These are phyloP conservation scores for Theodoxus fluviatilis DNA, from an alignment of 2,888 invertebrate genomes.

Conservation along the genomic window DNA sequence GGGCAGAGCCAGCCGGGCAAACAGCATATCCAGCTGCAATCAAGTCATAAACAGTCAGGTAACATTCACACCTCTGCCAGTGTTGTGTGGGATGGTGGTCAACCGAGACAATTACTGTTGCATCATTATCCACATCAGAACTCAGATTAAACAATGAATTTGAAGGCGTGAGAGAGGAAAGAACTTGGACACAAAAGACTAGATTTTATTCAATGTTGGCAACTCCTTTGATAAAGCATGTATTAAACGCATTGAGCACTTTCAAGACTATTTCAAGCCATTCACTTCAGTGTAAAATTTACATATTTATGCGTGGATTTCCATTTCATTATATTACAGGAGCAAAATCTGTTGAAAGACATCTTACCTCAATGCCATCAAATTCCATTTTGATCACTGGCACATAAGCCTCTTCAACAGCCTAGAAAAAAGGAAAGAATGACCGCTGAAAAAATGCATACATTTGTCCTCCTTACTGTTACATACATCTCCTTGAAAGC, in stretches of 20 bases:
- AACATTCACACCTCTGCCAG: too few species aligned
- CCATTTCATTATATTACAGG: too few species aligned
- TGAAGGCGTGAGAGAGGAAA: not conserved
- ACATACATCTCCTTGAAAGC: not conserved
- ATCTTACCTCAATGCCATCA: conserved; percentile 87
- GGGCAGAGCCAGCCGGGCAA: conserved; percentile 92
- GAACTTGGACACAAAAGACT: not conserved
- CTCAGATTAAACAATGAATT: conserved; percentile 17
- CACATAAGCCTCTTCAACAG: conserved; percentile 98
- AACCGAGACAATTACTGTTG: too few species aligned
- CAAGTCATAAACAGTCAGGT: conserved; percentile 27
- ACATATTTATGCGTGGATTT: too few species aligned
- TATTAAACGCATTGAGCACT: too few species aligned
- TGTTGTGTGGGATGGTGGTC: too few species aligned
- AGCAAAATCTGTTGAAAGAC: too few species aligned
- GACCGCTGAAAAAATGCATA: not conserved
- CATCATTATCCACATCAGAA: too few species aligned
- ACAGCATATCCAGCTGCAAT: conserved; percentile 84
- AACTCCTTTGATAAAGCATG: too few species aligned
- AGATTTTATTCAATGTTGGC: not conserved
- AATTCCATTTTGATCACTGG: conserved; percentile 99
- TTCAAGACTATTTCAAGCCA: too few species aligned
- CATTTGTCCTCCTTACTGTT: not conserved
- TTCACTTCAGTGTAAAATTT: too few species aligned
- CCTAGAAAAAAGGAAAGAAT: conserved; percentile 67